A percentile compares a stretch with the other conserved stretches of the same genome.
These are phyloP conservation scores for Liopterus haemorrhoidalis DNA, from an alignment of 2,888 invertebrate species.

Conservation along the genomic window DNA sequence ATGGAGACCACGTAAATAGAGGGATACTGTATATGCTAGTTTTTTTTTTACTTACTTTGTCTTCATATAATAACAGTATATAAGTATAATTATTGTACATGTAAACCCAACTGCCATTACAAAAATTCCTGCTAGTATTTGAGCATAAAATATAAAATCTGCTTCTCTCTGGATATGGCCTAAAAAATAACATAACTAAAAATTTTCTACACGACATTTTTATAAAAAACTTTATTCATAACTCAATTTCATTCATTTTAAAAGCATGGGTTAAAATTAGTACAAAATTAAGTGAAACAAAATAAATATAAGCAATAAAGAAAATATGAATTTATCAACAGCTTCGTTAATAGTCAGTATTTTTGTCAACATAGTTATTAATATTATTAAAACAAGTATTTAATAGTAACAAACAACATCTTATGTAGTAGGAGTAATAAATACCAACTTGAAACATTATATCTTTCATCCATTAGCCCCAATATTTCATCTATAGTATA, in stretches of 20 bases:
- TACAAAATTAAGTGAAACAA: too few relatives aligned
- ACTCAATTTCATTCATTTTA: slow-evolving; percentile 10
- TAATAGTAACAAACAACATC: too few relatives aligned
- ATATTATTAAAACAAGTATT: too few relatives aligned
- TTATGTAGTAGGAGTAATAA: too few relatives aligned
- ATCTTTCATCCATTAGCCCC: slow-evolving; percentile 9
- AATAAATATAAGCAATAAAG: too few relatives aligned
- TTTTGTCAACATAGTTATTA: too few relatives aligned
- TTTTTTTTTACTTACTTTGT: slow-evolving; percentile 23
- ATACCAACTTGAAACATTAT: slow-evolving; percentile 14
- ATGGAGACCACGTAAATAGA: too few relatives aligned
- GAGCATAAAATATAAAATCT: slow-evolving; percentile 18
- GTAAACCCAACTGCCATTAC: slow-evolving; percentile 17
- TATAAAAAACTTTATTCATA: slow-evolving; percentile 7
- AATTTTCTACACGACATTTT: slow-evolving; percentile 7
- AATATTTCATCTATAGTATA: slow-evolving; percentile 16
- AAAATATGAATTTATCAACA: too few relatives aligned
- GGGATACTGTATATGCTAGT: too few relatives aligned
- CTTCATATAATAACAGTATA: slow-evolving; percentile 22
- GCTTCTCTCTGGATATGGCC: slow-evolving; percentile 13
- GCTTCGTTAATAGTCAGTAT: too few relatives aligned
- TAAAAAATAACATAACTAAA: not conserved
- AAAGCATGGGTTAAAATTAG: too few relatives aligned
- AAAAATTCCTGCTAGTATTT: slow-evolving; percentile 21
- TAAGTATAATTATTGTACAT: slow-evolving; percentile 16